phyloP scores from a whole-genome alignment of 2,888 invertebrate genomes.

The Hermodice carunculata region DNA sequence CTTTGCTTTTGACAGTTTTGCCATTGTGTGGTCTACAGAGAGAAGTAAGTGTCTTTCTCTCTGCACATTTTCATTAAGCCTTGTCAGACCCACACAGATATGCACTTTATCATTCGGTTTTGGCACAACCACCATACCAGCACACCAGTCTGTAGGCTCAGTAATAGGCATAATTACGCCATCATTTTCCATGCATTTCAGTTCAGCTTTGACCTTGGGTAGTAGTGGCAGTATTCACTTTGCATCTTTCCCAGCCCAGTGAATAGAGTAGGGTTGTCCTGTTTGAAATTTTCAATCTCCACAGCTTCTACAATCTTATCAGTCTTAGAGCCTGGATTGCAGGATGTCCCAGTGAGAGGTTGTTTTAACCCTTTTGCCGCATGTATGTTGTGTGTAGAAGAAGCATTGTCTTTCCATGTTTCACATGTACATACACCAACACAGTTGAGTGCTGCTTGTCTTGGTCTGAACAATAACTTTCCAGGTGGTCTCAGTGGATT shows the following conservation, averaged over 20 bases:
- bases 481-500: neutral
- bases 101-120: constrained; percentile 30
- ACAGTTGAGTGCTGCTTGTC: no score
- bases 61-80: constrained; percentile 28
- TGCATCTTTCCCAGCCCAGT: neutral
- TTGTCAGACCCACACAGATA: constrained; percentile 30
- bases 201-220: constrained; percentile 26
- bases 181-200: constrained; percentile 13
- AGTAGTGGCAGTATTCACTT: constrained; percentile 12
- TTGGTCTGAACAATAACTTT: neutral
- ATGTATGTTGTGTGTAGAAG: neutral
- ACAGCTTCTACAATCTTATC: no score
- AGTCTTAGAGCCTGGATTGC: neutral
- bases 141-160: constrained; percentile 38
- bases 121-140: constrained; percentile 35
- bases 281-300: neutral
- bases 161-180: constrained; percentile 32
- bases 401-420: neutral
- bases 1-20: neutral
- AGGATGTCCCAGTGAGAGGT: neutral
- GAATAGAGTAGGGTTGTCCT: neutral
- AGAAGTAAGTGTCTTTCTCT: constrained; percentile 30
- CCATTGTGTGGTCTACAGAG: neutral
- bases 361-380: neutral
- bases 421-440: no score